Conservation (phyloP, 2,888 invertebrate genomes). For the Operophtera brumata region DNA sequence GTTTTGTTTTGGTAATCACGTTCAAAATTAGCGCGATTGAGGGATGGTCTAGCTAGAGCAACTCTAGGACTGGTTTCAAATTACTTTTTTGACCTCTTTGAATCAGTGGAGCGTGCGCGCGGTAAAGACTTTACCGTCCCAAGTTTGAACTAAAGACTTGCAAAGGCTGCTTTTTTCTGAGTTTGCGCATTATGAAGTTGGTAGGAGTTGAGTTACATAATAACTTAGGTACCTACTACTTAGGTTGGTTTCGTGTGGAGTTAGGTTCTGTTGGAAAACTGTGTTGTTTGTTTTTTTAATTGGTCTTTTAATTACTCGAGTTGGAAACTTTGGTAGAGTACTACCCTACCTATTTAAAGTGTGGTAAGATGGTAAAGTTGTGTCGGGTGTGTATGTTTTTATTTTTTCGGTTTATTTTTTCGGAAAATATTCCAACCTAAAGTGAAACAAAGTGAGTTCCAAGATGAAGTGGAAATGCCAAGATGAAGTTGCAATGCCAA, state of each 20-base stretch:
- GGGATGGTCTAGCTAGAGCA: not conserved
- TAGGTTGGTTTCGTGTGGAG: not conserved
- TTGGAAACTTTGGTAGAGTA: not conserved
- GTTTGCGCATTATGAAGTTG: not conserved
- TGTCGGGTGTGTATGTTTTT: too few relatives aligned
- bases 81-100: not conserved
- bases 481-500: too few relatives aligned
- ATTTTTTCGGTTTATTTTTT: too few relatives aligned
- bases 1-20: too few relatives aligned
- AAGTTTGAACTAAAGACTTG: not conserved
- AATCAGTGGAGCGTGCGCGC: not conserved
- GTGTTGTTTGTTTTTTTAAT: not conserved
- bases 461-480: too few relatives aligned
- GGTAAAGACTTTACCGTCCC: not conserved
- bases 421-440: too few relatives aligned
- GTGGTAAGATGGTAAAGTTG: too few relatives aligned
- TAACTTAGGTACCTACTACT: not conserved
- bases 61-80: not conserved
- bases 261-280: not conserved
- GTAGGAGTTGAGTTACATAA: not conserved
- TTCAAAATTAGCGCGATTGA: too few relatives aligned
- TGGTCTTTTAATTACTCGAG: not conserved
- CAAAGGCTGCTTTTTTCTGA: not conserved
- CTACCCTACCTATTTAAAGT: too few relatives aligned
- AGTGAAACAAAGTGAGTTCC: too few relatives aligned